These are phyloP conservation scores for Epinotia brunnichana DNA, from an alignment of 2,888 invertebrate species.

Conservation along the genomic window DNA sequence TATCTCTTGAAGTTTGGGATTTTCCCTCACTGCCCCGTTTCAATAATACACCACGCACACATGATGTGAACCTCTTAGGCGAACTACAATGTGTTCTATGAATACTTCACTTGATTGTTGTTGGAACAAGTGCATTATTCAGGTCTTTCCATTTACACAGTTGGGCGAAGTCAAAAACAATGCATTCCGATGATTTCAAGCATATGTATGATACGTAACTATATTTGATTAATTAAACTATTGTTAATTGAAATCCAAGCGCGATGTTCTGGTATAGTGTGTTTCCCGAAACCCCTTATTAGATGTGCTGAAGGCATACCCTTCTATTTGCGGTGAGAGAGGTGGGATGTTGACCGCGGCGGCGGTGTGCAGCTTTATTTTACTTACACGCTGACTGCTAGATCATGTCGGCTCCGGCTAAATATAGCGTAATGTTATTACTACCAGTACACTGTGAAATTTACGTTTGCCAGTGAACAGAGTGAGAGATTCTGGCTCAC, in stretches of 20 bases:
- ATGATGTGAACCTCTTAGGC: neutral
- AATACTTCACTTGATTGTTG: conserved; percentile 32
- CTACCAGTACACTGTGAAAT: conserved; percentile 30
- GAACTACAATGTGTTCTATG: conserved; percentile 4
- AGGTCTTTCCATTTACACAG: conserved; percentile 23
- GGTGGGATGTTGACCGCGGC: conserved; percentile 77
- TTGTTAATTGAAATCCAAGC: neutral
- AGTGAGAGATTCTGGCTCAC: neutral
- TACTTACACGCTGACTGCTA: conserved; percentile 68
- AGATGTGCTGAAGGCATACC: conserved; percentile 35
- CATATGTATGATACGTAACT: neutral
- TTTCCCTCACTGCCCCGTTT: too few species aligned
- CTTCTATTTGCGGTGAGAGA: conserved; percentile 76
- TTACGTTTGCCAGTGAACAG: conserved; percentile 19
- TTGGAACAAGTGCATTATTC: conserved; percentile 33
- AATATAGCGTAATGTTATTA: conserved; percentile 61
- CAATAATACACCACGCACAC: too few species aligned
- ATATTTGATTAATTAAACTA: neutral
- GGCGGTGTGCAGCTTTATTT: conserved; percentile 67
- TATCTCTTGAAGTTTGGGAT: too few species aligned
- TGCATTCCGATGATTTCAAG: neutral
- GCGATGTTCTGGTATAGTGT: neutral
- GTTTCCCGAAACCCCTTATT: neutral
- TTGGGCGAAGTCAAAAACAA: conserved; percentile 8
- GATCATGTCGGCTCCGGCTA: conserved; percentile 60